These are phyloP conservation scores for Lutra lutra DNA, from an alignment of 2,797 vertebrate genomes.

Conservation along the genomic window DNA sequence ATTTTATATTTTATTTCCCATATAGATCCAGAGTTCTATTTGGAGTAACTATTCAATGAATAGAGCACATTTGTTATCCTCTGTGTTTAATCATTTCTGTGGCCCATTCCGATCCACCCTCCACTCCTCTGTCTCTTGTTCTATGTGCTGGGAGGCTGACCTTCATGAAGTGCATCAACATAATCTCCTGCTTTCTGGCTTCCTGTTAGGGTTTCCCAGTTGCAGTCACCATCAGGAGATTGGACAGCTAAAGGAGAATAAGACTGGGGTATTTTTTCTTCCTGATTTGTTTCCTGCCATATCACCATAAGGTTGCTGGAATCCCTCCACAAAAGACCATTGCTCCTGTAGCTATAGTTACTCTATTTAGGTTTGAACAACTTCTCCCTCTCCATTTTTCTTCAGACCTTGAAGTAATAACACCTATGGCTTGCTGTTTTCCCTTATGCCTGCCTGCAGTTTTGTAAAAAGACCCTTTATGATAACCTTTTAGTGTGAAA, in stretches of 20 bases:
- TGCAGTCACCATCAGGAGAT: background rate
- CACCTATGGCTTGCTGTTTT: constrained; percentile 2
- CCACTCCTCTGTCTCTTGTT: background rate
- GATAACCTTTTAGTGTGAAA: background rate
- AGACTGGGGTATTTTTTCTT: background rate
- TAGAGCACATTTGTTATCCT: background rate
- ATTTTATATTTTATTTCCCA: background rate
- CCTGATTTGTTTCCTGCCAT: background rate
- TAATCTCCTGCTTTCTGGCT: background rate
- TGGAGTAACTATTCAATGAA: background rate
- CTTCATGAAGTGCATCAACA: background rate
- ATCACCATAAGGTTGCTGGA: background rate
- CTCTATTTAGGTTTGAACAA: background rate
- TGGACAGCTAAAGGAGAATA: background rate
- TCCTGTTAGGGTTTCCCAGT: background rate
- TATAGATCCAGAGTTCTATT: background rate
- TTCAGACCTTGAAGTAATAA: background rate
- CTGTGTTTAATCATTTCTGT: background rate
- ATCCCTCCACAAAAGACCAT: background rate
- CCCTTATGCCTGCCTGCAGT: background rate
- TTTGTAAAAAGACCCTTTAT: background rate
- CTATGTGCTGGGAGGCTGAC: background rate
- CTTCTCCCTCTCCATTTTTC: background rate
- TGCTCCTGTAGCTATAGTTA: background rate
- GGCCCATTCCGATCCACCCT: background rate